Evolutionary conservation across 2,888 invertebrate species (phyloP), one percentile per base, ranked within the genome.

Genomic region (Tiliacea aurago): DNA sequence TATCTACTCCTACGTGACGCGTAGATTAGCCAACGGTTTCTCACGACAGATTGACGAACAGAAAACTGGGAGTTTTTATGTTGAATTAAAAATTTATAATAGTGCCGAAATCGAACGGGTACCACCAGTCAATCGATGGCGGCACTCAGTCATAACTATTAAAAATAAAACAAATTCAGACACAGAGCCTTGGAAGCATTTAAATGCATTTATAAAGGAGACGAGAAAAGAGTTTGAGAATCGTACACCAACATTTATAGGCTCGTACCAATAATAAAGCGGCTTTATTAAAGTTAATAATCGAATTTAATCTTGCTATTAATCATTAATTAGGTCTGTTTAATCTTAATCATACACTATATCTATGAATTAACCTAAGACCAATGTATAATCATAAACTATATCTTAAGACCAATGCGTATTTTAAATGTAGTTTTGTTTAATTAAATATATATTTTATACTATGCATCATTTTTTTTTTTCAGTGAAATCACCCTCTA

Each of bases 351-450:
- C 28, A 28, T 28, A 28, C 28, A 58, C 37, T 37, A 7, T 58
- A 58, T 37, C 33, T 15, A 37, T 33, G 37, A 37, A 58, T 23
- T 58, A 37, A 4, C 33, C 18, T 37, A 15, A 28, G 28, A 28
- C 28, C 28, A 28, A 28, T 2, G 28, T 28, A 28, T 28, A 28
- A 28, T 28, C 28, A 28, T 28, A 28, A 28, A 28, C 28, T 28
- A 28, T 28, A 28, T 28, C 2, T 28, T 28, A 28, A 33, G 56
- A 58, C 15, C 4, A 58, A 33, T 58, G 56, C 37, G 33, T 58
- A 58, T 37, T 15, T 33, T 37, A 33, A 58, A 58, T 58, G 37
- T 58, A 58, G 56, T 37, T 58, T 58, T 58, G 37, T 33, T 58
- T 58, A 58, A 37, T 58, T 58, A 59, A 59, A 41, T 59, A 41